Conservation (phyloP, 1,140 invertebrate species). For the Cotesia glomerata region DNA sequence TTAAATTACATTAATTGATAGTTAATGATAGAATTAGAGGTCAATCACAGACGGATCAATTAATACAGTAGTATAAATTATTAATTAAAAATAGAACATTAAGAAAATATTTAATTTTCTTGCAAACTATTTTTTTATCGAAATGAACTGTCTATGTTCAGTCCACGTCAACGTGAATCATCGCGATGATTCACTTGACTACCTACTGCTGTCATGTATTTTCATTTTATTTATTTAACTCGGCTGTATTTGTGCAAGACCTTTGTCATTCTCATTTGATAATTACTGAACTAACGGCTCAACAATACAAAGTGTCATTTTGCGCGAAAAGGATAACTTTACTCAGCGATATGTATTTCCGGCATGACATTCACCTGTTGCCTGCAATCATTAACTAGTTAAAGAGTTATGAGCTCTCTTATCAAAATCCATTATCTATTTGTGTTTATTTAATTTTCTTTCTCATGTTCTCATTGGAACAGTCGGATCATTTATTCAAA, state of each 20-base stretch:
- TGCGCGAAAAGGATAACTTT: neutral
- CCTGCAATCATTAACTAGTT: neutral
- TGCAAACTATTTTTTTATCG: neutral
- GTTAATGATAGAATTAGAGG: too few relatives aligned
- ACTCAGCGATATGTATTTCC: neutral
- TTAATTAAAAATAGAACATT: too few relatives aligned
- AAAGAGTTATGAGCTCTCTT: too few relatives aligned
- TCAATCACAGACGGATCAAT: too few relatives aligned
- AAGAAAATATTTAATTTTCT: too few relatives aligned
- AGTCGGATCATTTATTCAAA: too few relatives aligned
- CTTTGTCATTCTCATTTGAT: slow-evolving; percentile 19
- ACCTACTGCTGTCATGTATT: slow-evolving; percentile 14
- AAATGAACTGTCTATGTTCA: slow-evolving; percentile 6
- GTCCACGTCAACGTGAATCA: slow-evolving; percentile 11
- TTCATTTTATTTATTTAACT: neutral
- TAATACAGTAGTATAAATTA: too few relatives aligned
- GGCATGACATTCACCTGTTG: neutral
- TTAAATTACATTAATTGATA: too few relatives aligned
- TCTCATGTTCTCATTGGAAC: too few relatives aligned
- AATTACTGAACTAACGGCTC: slow-evolving; percentile 32
- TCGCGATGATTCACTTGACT: slow-evolving; percentile 10
- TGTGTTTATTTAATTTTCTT: too few relatives aligned
- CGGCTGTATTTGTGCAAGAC: slow-evolving; percentile 22
- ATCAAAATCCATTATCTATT: too few relatives aligned
- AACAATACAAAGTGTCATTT: neutral